A percentile compares a stretch with the other conserved stretches of the same genome.
phyloP scores from a whole-genome alignment of 2,113 vertebrate genomes.

The Podarcis cretensis region DNA sequence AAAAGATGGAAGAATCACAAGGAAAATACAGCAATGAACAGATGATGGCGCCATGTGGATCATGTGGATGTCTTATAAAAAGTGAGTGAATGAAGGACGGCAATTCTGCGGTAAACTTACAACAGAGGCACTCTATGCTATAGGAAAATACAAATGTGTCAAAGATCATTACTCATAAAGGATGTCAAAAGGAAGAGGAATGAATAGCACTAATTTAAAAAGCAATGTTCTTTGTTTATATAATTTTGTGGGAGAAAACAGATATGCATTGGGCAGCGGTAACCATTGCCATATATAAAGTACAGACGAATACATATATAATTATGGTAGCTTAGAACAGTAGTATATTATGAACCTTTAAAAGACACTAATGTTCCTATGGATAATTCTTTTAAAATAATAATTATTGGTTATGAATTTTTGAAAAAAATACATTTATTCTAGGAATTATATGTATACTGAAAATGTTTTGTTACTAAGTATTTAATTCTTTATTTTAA shows the following conservation, averaged over 20 bases:
- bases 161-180: neutral
- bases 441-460: neutral
- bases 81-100: neutral
- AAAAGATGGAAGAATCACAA: no score
- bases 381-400: neutral
- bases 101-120: neutral
- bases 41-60: neutral
- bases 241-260: neutral
- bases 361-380: neutral
- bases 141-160: neutral
- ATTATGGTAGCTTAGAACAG: neutral
- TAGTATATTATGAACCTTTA: neutral
- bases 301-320: neutral
- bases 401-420: neutral
- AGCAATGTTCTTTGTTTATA: neutral
- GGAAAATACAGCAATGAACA: no score
- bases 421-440: neutral
- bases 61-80: neutral
- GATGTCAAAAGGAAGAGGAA: neutral
- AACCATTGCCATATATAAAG: neutral
- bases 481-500: neutral
- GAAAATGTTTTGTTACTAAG: neutral
- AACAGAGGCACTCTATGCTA: neutral
- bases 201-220: neutral
- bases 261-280: neutral